Evolutionary conservation across 2,113 vertebrate species (phyloP), one percentile per base, ranked within the genome.

Genomic region (Scytalopus superciliaris): DNA sequence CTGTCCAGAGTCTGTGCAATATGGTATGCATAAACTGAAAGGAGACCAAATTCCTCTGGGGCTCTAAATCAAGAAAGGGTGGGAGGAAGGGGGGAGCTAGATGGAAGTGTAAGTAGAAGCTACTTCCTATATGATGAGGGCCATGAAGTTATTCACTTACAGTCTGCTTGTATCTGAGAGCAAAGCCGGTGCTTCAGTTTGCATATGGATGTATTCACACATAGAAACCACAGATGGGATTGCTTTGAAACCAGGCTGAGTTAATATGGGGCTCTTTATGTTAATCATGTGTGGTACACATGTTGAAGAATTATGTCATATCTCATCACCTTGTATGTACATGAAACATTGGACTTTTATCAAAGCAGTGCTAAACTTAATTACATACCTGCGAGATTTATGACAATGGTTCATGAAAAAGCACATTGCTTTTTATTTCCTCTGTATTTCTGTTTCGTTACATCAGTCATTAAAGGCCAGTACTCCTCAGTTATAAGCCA

Each of bases 281-380:
- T 85, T 97, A 94, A 97, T 97, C 96, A 97, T 39, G 60, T 97
- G 96, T 90, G 87, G 74, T 93, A 96, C 95, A 97, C 27, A 94
- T 97, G 91, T 84, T 96, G 69, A 82, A 84, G 93, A 96, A 97
- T 94, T 97, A 95, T 85, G 89, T 93, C 89, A 78, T 84, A 95
- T 93, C 95, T 97, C 95, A 97, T 95, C 94, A 93, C 93, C 84
- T 96, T 92, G 94, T 78, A 96, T 84, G 80, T 86, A 94, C 88
- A 95, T 74, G 95, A 97, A 97, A 95, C 84, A 90, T 0, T 47
- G 31, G 93, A 92, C 25, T 82, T 94, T 93, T 93, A 94, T 95
- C 96, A 97, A 97, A 97, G 96, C 70, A 89, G 63, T 25, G 44
- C 80, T 97, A 93, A 91, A 88, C 84, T 55, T 89, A 87, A 93